These are phyloP conservation scores for Tanytarsus gracilentus DNA, from an alignment of 2,888 invertebrate genomes.

Conservation along the genomic window DNA sequence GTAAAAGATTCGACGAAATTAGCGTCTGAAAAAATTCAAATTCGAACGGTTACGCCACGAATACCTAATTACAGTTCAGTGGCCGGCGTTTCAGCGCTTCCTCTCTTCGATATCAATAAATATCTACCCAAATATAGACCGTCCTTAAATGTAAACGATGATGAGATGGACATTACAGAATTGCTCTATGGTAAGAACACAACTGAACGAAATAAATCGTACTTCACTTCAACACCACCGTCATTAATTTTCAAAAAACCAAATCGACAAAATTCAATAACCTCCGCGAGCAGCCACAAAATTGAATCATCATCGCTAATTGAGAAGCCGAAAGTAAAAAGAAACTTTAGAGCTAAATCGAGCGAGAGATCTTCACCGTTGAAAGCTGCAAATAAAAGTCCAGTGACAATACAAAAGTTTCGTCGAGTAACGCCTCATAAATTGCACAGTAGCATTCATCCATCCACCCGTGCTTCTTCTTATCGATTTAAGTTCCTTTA, in stretches of 20 bases:
- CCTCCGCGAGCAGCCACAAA: not conserved
- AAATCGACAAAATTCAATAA: not conserved
- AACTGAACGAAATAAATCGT: no score
- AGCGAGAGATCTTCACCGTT: not conserved
- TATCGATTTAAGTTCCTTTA: no score
- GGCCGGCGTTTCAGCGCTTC: not conserved
- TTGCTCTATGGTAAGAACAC: no score
- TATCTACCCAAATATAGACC: slow-evolving; percentile 7
- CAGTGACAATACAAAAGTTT: no score
- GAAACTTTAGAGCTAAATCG: not conserved
- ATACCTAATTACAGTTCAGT: not conserved
- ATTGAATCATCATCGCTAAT: no score
- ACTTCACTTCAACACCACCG: no score
- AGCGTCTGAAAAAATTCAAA: not conserved
- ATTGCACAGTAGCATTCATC: no score
- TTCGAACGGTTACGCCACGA: not conserved
- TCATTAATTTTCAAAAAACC: no score
- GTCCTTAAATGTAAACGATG: not conserved
- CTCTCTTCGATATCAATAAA: slow-evolving; percentile 20
- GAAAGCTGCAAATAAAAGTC: not conserved
- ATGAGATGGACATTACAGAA: not conserved
- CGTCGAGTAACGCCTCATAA: no score
- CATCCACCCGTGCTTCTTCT: no score
- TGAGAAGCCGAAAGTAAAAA: not conserved
- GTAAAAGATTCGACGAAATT: not conserved